Conservation (phyloP, 2,113 vertebrate species). For the Salvelinus sp. region DNA sequence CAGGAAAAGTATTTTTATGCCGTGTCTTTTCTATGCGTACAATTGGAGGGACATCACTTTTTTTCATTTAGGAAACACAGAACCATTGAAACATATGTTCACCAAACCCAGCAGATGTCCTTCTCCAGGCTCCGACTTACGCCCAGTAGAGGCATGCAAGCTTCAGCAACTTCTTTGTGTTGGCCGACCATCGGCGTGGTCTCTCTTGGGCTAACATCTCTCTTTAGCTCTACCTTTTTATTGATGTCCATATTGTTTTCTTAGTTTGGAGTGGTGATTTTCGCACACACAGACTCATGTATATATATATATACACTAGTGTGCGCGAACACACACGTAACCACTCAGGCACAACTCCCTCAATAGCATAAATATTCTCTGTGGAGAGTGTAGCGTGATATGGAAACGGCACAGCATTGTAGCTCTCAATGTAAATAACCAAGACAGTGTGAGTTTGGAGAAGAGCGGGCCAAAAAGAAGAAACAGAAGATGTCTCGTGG, state of each 20-base stretch:
- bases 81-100: slow-evolving; percentile 68
- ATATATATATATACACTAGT: too few relatives aligned
- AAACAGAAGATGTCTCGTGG: slow-evolving; percentile 31
- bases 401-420: background rate
- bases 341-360: too few relatives aligned
- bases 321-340: too few relatives aligned
- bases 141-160: slow-evolving; percentile 38
- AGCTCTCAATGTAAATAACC: background rate
- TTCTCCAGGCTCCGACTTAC: slow-evolving; percentile 57
- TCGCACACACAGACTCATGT: background rate
- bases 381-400: background rate
- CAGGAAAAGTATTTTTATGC: slow-evolving; percentile 18
- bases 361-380: background rate
- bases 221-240: background rate
- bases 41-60: slow-evolving; percentile 61
- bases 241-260: background rate
- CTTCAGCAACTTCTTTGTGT: slow-evolving; percentile 48
- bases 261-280: background rate
- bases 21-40: slow-evolving; percentile 45
- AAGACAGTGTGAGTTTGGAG: background rate
- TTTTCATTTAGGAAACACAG: slow-evolving; percentile 50
- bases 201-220: slow-evolving; percentile 15
- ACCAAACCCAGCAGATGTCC: slow-evolving; percentile 72
- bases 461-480: slow-evolving; percentile 3
- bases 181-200: background rate